These are phyloP conservation scores for Tribolium freemani DNA, from an alignment of 2,888 invertebrate genomes.

Conservation along the genomic window DNA sequence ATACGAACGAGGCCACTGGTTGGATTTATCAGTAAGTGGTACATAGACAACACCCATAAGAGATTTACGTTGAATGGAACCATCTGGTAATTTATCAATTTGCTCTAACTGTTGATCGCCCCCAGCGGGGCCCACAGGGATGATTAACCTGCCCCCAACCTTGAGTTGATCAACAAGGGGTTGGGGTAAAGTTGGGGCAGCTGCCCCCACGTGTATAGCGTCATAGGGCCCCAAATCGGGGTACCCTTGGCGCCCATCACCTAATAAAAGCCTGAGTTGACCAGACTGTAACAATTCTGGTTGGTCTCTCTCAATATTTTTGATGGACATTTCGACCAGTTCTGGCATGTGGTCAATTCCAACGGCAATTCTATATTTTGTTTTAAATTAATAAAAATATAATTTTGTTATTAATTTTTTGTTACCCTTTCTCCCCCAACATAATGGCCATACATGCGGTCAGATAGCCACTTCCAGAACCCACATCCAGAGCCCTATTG, in stretches of 20 bases:
- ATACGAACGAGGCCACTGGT: conserved; percentile 74
- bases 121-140: conserved; percentile 91
- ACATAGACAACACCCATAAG: conserved; percentile 98
- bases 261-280: conserved; percentile 81
- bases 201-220: conserved; percentile 95
- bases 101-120: conserved; percentile 89
- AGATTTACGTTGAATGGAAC: conserved; percentile 80
- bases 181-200: conserved; percentile 83
- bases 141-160: conserved; percentile 90
- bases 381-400: too few relatives aligned
- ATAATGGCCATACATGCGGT: conserved; percentile 92
- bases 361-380: conserved; percentile 68
- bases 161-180: conserved; percentile 88
- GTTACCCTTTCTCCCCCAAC: conserved; percentile 76
- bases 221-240: conserved; percentile 84
- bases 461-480: conserved; percentile 94
- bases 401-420: too few relatives aligned
- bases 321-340: conserved; percentile 80
- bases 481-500: conserved; percentile 88
- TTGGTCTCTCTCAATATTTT: conserved; percentile 84
- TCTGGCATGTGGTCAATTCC: conserved; percentile 94
- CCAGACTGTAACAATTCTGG: conserved; percentile 78
- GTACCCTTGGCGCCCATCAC: conserved; percentile 91
- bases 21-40: conserved; percentile 89
- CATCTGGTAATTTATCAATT: conserved; percentile 90